Percentiles rank a stretch among this genome's conserved stretches.
phyloP scores from a whole-genome alignment of 2,888 invertebrate genomes.

The Eupithecia vulgata region DNA sequence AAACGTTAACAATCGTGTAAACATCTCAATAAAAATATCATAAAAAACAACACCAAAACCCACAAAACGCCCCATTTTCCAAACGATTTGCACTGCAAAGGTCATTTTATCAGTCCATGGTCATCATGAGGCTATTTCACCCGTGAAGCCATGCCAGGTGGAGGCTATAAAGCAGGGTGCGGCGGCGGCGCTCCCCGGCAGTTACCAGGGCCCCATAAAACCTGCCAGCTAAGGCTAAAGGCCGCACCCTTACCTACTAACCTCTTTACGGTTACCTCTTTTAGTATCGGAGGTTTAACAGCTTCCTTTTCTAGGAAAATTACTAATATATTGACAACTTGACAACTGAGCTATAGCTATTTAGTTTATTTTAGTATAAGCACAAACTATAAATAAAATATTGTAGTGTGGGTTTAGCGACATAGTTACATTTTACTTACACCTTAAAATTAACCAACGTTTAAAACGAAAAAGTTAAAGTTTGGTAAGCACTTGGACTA shows the following conservation, averaged over 20 bases:
- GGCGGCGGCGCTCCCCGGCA: conserved; percentile 79
- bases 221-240: conserved; percentile 78
- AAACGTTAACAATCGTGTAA: not conserved
- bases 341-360: not conserved
- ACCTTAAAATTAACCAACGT: too few species aligned
- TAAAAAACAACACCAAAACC: not conserved
- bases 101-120: conserved; percentile 37
- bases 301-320: conserved; percentile 9
- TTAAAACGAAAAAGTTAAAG: too few species aligned
- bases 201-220: conserved; percentile 80
- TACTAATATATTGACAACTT: not conserved
- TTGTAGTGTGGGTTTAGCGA: too few species aligned
- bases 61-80: conserved; percentile 3
- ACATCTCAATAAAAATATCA: not conserved
- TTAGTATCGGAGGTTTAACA: conserved; percentile 23
- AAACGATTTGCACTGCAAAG: conserved; percentile 33
- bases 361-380: not conserved
- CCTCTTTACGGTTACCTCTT: conserved; percentile 56
- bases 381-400: too few species aligned
- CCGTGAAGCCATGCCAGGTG: conserved; percentile 26
- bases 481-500: too few species aligned
- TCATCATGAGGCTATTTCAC: conserved; percentile 31
- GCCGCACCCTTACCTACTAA: conserved; percentile 78
- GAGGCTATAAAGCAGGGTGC: conserved; percentile 53
- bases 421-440: too few species aligned